Percentiles rank a stretch among this genome's conserved stretches.
Conservation (phyloP, 2,888 invertebrate species). For the Dryomyza anilis region DNA sequence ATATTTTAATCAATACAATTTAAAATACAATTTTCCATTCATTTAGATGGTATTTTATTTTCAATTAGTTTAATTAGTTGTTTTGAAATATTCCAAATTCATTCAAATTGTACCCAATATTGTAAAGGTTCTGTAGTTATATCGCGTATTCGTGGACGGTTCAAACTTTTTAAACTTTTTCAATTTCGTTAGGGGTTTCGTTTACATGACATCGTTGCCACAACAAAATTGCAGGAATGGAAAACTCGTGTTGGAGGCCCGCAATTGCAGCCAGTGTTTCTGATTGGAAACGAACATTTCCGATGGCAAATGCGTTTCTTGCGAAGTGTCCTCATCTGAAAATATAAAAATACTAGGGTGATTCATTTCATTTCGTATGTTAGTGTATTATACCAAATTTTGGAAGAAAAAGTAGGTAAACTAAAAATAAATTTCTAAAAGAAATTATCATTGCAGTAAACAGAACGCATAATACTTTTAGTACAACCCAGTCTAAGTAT, state of each 20-base stretch:
- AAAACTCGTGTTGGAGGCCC: constrained; percentile 61
- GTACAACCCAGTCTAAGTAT: background rate
- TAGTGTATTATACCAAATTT: background rate
- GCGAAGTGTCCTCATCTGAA: constrained; percentile 59
- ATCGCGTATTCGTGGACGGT: too few relatives aligned
- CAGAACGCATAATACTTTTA: background rate
- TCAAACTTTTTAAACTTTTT: too few relatives aligned
- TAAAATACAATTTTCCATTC: too few relatives aligned
- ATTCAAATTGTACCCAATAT: too few relatives aligned
- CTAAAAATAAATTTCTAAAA: background rate
- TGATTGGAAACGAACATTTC: constrained; percentile 94
- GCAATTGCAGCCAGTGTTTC: constrained; percentile 83
- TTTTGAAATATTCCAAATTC: too few relatives aligned
- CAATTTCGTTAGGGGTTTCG: too few relatives aligned
- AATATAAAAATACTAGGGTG: too few relatives aligned
- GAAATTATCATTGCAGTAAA: background rate
- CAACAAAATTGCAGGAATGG: constrained; percentile 35
- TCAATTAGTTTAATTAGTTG: too few relatives aligned
- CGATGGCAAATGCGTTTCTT: constrained; percentile 75
- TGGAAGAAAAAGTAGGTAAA: background rate
- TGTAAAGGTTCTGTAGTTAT: too few relatives aligned
- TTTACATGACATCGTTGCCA: too few relatives aligned
- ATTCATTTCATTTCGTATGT: too few relatives aligned
- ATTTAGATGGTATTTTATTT: too few relatives aligned
- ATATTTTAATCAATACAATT: background rate